These are phyloP conservation scores for Pseudomugil tenellus DNA, from an alignment of 2,797 vertebrate species.

Conservation along the genomic window DNA sequence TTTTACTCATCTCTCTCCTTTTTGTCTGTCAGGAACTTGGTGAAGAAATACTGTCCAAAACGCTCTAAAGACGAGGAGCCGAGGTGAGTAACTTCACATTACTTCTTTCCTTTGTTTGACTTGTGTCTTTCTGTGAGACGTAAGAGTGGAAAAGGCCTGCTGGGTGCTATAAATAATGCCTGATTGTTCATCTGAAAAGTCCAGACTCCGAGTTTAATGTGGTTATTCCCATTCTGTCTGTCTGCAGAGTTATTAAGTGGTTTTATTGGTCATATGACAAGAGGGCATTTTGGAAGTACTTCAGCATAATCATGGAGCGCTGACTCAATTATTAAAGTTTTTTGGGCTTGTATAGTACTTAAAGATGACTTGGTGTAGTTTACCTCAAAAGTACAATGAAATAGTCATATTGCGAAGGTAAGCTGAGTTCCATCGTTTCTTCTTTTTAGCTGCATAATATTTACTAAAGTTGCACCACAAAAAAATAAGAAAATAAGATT, in stretches of 20 bases:
- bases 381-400: neutral
- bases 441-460: neutral
- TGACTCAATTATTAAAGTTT: neutral
- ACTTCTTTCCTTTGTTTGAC: neutral
- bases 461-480: too few species aligned
- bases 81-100: conserved; percentile 80
- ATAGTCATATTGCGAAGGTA: neutral
- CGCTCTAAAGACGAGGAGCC: conserved; percentile 98
- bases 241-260: conserved; percentile 2
- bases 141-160: neutral
- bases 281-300: neutral
- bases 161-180: conserved; percentile 12
- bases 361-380: neutral
- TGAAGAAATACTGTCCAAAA: conserved; percentile 98
- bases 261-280: conserved; percentile 9
- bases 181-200: conserved; percentile 11
- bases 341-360: neutral
- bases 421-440: neutral
- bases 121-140: neutral
- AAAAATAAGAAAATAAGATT: too few species aligned
- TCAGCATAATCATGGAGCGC: neutral
- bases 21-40: conserved; percentile 86
- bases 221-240: neutral
- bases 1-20: conserved; percentile 13
- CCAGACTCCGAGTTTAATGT: conserved; percentile 1